Evolutionary conservation across 2,888 invertebrate genomes (phyloP).

Genomic region (Strigamia crassipes): DNA sequence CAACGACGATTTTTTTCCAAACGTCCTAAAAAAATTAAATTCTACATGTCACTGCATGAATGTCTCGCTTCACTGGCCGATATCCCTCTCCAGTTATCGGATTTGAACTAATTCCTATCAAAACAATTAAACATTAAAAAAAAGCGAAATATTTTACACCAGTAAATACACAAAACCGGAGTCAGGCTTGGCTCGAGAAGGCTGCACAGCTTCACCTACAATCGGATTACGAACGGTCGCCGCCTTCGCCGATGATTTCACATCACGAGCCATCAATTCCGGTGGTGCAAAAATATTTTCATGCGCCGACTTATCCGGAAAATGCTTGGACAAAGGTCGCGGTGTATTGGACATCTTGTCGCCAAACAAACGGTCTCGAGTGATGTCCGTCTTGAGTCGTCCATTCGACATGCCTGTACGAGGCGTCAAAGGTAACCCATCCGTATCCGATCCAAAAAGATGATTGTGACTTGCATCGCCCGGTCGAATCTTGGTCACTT

Average conservation of each 20-base stretch:
- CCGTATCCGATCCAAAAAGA: neutral
- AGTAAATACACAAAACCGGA: neutral
- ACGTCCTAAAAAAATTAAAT: neutral
- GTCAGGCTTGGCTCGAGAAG: neutral
- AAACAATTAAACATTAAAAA: neutral
- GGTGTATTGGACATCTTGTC: neutral
- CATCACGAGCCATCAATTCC: neutral
- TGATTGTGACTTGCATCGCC: neutral
- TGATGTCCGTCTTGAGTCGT: neutral
- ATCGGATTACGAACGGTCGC: neutral
- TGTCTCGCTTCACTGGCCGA: slow-evolving; percentile 5
- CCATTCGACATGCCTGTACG: neutral
- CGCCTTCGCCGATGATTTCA: neutral
- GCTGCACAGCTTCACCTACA: neutral
- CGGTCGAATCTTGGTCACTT: neutral
- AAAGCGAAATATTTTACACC: neutral
- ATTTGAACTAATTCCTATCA: neutral
- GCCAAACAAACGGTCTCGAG: neutral
- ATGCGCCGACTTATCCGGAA: neutral
- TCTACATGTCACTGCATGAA: neutral
- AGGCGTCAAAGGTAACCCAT: neutral
- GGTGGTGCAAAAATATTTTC: neutral
- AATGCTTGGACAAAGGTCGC: neutral
- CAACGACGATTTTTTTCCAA: neutral
- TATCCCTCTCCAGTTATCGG: slow-evolving; percentile 20